Evolutionary conservation across 2,797 vertebrate species (phyloP).

Genomic region (Hozukius guyotensis): DNA sequence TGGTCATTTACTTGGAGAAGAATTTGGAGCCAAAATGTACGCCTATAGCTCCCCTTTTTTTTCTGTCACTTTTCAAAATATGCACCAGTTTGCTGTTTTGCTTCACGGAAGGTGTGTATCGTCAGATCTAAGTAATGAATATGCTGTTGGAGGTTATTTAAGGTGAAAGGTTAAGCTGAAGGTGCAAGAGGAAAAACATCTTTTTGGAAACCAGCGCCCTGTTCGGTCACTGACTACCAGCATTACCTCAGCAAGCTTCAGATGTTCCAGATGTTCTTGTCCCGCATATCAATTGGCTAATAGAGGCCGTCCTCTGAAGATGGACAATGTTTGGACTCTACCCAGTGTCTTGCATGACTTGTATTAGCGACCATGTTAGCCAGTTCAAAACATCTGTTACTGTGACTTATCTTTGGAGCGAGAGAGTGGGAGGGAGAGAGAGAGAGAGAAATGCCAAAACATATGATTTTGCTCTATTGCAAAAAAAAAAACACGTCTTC

Average conservation of each 20-base stretch:
- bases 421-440: not conserved
- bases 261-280: conserved; percentile 73
- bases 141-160: conserved; percentile 20
- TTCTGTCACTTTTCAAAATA: conserved; percentile 22
- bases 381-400: conserved; percentile 71
- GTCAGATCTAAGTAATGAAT: not conserved
- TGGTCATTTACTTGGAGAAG: conserved; percentile 31
- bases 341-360: conserved; percentile 69
- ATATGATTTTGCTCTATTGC: conserved; percentile 72
- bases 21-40: conserved; percentile 4
- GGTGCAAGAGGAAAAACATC: conserved; percentile 29
- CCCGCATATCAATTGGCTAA: conserved; percentile 56
- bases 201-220: conserved; percentile 12
- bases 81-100: not conserved
- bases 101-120: not conserved
- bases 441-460: conserved; percentile 58
- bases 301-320: conserved; percentile 59
- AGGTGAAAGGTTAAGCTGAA: conserved; percentile 39
- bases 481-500: conserved; percentile 59
- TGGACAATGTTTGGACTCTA: conserved; percentile 60
- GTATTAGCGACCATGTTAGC: conserved; percentile 65
- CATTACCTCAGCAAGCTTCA: conserved; percentile 63
- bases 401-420: conserved; percentile 66
- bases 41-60: not conserved
- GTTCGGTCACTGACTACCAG: conserved; percentile 51